Evolutionary conservation across 2,888 invertebrate genomes (phyloP), one percentile per base, ranked within the genome.

Genomic region (Apamea monoglypha): DNA sequence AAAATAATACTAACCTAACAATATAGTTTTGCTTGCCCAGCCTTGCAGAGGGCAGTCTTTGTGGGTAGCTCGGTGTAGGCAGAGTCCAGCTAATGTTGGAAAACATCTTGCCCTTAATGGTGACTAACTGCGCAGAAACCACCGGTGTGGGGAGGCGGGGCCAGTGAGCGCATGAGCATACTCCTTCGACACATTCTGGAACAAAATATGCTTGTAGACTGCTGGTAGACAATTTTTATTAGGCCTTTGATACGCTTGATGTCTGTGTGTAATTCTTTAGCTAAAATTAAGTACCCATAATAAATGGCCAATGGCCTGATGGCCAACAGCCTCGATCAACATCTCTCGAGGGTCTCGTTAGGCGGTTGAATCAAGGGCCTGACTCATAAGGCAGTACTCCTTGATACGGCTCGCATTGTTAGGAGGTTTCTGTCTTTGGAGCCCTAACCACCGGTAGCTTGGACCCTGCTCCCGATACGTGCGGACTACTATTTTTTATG

Each of bases 121-220:
- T 88, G 29, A 95, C 87, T 0, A 91, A 90, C 0, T 85, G 78
- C 0, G 96, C 95, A 0, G 86, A 73, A 21, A 96, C 96, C 0
- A 71, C 56, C 0, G 97, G 97, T 21, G 75, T 77, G 0, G 97
- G 97, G 12, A 96, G 92, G 0, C 95, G 94, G 0, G 94, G 93
- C 0, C 93, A 89, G 85, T 97, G 95, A 0, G 94, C 96, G 83
- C 97, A 97, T 0, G 97, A 96, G 81, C 97, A 97, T 0, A 96
- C 93, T 0, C 94, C 95, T 0, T 89, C 90, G 18, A 94, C 95
- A 86, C 97, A 97, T 90, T 97, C 97, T 97, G 92, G 0, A 87
- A 89, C n/a, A 81, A 80, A 78, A 67, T 71, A 21, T 1, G 14
- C 36, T n/a, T 18, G 4, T 53, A 18, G 16, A 61, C n/a, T 59